These are phyloP conservation scores for Hirtodrosophila duncani DNA, from an alignment of 2,888 invertebrate species.

Conservation along the genomic window DNA sequence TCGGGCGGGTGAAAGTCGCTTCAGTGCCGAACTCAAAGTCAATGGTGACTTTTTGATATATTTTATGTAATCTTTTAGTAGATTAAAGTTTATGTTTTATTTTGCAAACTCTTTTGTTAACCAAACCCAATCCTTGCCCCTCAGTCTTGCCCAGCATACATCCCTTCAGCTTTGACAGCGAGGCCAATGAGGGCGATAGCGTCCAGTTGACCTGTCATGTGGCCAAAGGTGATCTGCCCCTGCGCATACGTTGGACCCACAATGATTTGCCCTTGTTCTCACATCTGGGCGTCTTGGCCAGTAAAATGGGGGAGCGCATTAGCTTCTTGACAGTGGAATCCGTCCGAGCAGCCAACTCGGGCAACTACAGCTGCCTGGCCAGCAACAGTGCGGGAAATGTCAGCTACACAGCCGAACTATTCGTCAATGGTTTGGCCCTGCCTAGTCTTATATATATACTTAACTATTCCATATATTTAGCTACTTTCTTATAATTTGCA, in stretches of 20 bases:
- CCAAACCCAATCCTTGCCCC: background rate
- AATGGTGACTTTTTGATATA: slow-evolving; percentile 67
- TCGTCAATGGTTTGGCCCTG: slow-evolving; percentile 81
- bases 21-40: slow-evolving; percentile 78
- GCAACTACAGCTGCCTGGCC: slow-evolving; percentile 84
- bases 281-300: slow-evolving; percentile 82
- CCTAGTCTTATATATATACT: slow-evolving; percentile 43
- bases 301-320: slow-evolving; percentile 83
- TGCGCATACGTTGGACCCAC: slow-evolving; percentile 83
- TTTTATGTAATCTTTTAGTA: slow-evolving; percentile 5
- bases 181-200: slow-evolving; percentile 84
- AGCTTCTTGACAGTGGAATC: slow-evolving; percentile 85
- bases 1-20: slow-evolving; percentile 79
- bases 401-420: slow-evolving; percentile 82
- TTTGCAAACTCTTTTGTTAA: too few species aligned
- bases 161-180: slow-evolving; percentile 77
- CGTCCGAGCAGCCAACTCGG: slow-evolving; percentile 84
- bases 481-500: slow-evolving; percentile 9
- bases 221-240: slow-evolving; percentile 82
- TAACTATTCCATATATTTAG: slow-evolving; percentile 26
- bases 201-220: slow-evolving; percentile 81
- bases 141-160: slow-evolving; percentile 84
- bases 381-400: slow-evolving; percentile 82
- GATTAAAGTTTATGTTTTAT: slow-evolving; percentile 8
- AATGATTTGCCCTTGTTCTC: slow-evolving; percentile 75